phyloP scores from a whole-genome alignment of 1,140 invertebrate genomes.

The Stegodyphus mimosarum region DNA sequence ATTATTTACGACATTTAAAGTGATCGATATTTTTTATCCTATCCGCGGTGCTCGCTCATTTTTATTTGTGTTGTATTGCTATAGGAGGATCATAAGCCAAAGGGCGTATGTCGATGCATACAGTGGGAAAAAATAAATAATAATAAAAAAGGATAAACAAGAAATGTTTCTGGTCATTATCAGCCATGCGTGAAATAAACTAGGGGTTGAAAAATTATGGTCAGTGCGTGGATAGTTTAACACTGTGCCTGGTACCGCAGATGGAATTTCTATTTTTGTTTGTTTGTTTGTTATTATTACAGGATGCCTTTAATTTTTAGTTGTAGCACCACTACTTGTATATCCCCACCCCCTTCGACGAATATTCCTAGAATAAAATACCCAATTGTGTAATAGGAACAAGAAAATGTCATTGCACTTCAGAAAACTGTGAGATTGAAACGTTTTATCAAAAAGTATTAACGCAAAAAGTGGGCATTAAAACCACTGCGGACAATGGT shows the following conservation, averaged over 20 bases:
- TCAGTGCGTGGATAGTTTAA: not conserved
- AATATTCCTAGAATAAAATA: too few relatives aligned
- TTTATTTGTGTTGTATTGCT: not conserved
- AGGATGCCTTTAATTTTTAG: not conserved
- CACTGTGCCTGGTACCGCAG: slow-evolving; percentile 5
- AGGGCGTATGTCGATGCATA: slow-evolving; percentile 21
- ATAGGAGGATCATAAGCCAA: slow-evolving; percentile 11
- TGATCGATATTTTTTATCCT: slow-evolving; percentile 48
- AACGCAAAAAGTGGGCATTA: too few relatives aligned
- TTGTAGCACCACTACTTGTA: not conserved
- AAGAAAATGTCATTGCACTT: too few relatives aligned
- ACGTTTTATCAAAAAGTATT: too few relatives aligned
- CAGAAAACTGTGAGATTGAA: too few relatives aligned
- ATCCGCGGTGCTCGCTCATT: not conserved
- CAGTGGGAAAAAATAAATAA: slow-evolving; percentile 1
- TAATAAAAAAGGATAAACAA: too few relatives aligned
- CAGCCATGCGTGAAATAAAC: slow-evolving; percentile 51
- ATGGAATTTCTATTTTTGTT: not conserved
- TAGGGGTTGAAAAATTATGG: slow-evolving; percentile 38
- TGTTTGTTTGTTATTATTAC: not conserved
- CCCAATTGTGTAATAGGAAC: too few relatives aligned
- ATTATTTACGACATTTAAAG: slow-evolving; percentile 57
- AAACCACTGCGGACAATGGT: too few relatives aligned
- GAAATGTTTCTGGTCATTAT: slow-evolving; percentile 35
- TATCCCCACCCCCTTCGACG: too few relatives aligned